These are phyloP conservation scores for Cygnus buccinator DNA, from an alignment of 2,113 vertebrate genomes.

Conservation along the genomic window DNA sequence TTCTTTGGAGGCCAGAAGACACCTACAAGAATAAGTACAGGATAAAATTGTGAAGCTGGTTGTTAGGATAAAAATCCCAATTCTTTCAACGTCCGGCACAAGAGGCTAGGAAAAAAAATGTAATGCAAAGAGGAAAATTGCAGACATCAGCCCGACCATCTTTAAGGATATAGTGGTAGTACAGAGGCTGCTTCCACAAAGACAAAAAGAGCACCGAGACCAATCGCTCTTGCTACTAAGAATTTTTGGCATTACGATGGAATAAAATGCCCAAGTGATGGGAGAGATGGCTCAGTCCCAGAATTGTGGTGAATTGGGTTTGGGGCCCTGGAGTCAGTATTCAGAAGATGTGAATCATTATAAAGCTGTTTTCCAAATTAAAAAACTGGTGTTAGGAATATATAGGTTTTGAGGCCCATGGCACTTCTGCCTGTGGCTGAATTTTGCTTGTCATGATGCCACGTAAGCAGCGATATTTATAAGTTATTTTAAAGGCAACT, in stretches of 20 bases:
- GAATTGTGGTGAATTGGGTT: neutral
- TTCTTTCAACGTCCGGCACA: neutral
- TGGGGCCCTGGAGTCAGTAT: neutral
- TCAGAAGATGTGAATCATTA: neutral
- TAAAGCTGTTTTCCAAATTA: neutral
- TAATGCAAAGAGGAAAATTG: neutral
- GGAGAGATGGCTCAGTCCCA: neutral
- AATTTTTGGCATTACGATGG: neutral
- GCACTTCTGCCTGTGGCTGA: neutral
- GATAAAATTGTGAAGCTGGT: neutral
- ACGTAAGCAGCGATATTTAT: neutral
- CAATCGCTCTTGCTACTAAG: neutral
- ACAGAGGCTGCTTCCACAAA: neutral
- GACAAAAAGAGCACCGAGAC: neutral
- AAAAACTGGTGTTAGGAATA: neutral
- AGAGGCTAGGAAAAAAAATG: neutral
- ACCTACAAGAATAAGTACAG: neutral
- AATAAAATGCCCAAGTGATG: neutral
- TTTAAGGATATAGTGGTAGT: neutral
- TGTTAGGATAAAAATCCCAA: neutral
- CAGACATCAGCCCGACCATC: rapidly evolving
- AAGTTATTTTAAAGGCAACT: neutral
- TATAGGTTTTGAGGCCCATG: neutral
- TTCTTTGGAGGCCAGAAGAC: neutral
- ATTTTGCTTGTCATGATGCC: neutral